Percentiles rank a stretch among this genome's conserved stretches.
Conservation (phyloP, 2,888 invertebrate genomes). For the Leptopilina drosophilae region DNA sequence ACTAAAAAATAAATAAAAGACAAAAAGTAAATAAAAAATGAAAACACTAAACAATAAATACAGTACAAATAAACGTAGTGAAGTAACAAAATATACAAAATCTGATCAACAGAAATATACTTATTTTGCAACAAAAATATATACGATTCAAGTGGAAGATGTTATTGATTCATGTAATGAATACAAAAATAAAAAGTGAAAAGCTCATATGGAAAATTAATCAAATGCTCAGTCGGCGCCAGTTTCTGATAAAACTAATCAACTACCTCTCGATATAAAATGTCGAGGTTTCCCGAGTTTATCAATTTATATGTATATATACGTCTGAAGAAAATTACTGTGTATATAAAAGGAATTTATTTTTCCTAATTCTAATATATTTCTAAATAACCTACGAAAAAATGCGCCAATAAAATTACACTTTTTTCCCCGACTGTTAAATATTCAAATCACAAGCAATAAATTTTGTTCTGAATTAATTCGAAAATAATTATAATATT, state of each 20-base stretch:
- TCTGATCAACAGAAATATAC: too few relatives aligned
- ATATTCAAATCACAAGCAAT: too few relatives aligned
- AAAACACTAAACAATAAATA: neutral
- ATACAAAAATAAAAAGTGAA: constrained; percentile 45
- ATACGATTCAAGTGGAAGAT: constrained; percentile 34
- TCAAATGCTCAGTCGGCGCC: constrained; percentile 69
- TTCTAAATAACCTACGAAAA: too few relatives aligned
- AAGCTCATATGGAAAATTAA: constrained; percentile 65
- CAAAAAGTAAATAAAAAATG: neutral
- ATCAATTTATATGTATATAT: neutral
- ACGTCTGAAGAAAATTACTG: neutral
- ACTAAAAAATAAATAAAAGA: too few relatives aligned
- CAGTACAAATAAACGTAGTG: neutral
- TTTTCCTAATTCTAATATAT: too few relatives aligned
- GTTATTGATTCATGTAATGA: constrained; percentile 9
- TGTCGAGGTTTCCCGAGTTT: constrained; percentile 15
- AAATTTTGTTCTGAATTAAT: too few relatives aligned
- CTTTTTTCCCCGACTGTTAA: too few relatives aligned
- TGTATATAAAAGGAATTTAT: too few relatives aligned
- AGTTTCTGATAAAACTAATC: constrained; percentile 68
- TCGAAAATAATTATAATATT: too few relatives aligned
- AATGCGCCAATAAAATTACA: too few relatives aligned
- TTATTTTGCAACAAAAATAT: constrained; percentile 4
- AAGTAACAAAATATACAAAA: neutral
- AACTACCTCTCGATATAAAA: constrained; percentile 55